These are phyloP conservation scores for Rutpela maculata DNA, from an alignment of 2,888 invertebrate species.

Conservation along the genomic window DNA sequence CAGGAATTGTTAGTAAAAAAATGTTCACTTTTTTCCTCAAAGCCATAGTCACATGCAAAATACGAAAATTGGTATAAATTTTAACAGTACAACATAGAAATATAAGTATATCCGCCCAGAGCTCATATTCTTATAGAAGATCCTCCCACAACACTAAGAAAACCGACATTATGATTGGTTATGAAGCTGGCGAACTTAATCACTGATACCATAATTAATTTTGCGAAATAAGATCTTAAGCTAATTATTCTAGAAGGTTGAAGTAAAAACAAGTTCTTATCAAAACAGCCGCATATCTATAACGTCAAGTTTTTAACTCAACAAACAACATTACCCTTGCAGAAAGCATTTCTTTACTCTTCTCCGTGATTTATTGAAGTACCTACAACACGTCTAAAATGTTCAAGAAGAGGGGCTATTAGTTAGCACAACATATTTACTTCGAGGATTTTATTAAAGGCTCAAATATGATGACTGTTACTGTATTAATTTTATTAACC, in stretches of 20 bases:
- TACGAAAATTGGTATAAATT: no score
- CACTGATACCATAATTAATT: constrained; percentile 25
- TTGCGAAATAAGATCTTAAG: constrained; percentile 22
- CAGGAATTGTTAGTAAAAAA: no score
- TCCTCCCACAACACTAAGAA: neutral
- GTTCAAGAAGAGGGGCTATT: constrained; percentile 37
- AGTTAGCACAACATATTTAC: constrained; percentile 32
- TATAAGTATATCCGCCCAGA: neutral
- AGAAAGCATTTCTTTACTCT: constrained; percentile 45
- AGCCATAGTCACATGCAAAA: no score
- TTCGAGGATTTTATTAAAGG: neutral
- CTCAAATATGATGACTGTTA: no score
- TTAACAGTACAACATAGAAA: no score
- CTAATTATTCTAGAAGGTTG: constrained; percentile 22
- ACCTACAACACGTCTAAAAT: constrained; percentile 51
- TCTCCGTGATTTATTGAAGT: constrained; percentile 50
- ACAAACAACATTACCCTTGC: constrained; percentile 46
- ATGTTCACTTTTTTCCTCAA: no score
- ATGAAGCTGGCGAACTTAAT: neutral
- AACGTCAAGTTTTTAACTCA: constrained; percentile 52
- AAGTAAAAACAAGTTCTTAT: constrained; percentile 21
- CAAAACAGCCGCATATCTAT: constrained; percentile 49
- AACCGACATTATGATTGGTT: constrained; percentile 11
- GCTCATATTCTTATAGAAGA: neutral
- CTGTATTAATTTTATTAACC: no score